Evolutionary conservation across 1,140 invertebrate genomes (phyloP).

Genomic region (Drosophila subpulchrella): DNA sequence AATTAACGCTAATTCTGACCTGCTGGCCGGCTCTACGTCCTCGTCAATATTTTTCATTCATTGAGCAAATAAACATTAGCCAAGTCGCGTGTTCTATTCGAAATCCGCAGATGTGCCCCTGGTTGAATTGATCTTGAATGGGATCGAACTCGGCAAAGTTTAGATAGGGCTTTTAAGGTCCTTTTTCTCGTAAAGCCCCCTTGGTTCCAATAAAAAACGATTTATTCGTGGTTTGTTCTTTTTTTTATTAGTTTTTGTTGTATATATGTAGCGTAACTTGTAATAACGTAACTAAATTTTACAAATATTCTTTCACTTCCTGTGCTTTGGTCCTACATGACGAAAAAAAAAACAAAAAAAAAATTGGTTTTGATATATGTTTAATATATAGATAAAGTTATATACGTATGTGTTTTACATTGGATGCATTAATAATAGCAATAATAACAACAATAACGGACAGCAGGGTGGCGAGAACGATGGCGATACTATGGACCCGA

Average conservation of each 20-base stretch:
- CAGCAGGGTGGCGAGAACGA: conserved; percentile 43
- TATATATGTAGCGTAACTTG: conserved; percentile 58
- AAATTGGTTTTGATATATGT: conserved; percentile 34
- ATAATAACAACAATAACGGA: conserved; percentile 77
- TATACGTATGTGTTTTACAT: conserved; percentile 48
- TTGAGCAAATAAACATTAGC: conserved; percentile 63
- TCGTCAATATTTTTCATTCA: conserved; percentile 52
- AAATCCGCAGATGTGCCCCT: conserved; percentile 24
- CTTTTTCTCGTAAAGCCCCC: not conserved
- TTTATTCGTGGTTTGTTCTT: conserved; percentile 33
- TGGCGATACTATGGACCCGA: not conserved
- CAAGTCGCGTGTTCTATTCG: conserved; percentile 58
- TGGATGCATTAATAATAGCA: conserved; percentile 61
- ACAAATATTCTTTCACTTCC: conserved; percentile 58
- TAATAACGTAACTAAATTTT: conserved; percentile 56
- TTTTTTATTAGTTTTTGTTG: conserved; percentile 48
- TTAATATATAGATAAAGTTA: conserved; percentile 52
- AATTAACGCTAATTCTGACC: conserved; percentile 59
- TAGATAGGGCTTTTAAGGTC: too few species aligned
- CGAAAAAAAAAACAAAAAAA: conserved; percentile 48
- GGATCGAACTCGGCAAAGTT: not conserved
- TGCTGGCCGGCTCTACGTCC: conserved; percentile 21
- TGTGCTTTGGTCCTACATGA: conserved; percentile 60
- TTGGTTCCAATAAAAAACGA: not conserved
- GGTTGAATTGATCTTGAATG: not conserved